Base-by-base conservation (phyloP, 2,797 vertebrate species). In the Urophycis tenuis region DNA sequence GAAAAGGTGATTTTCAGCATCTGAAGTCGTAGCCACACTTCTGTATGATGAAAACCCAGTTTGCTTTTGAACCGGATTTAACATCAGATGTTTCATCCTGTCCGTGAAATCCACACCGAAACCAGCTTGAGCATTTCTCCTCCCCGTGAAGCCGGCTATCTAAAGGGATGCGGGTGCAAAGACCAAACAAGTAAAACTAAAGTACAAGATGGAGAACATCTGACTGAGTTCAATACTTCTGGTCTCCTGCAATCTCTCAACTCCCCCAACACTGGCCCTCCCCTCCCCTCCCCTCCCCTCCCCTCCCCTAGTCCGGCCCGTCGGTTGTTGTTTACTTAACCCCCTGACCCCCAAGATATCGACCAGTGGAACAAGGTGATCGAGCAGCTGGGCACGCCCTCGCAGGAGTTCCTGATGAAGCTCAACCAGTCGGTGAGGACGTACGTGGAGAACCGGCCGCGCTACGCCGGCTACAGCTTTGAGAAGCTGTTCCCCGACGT, bases 351-450 rank as follows among this genome's bases (percentile, higher is more conserved):
- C 5, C 69, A 0, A 99, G 97, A 99, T 92, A 98, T 99, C 89
- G 97, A 99, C 94, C 97, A 99, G 74, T 98, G 97, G 97, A 99
- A 99, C 92, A 99, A 99, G 91, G 97, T 99, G 85, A 99, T 99
- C 85, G 97, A 99, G 88, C 95, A 98, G 77, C 92, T 99, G 86
- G 97, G 97, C 89, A 98, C 96, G 2, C 97, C 96, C 2, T 95
- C 94, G 74, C 85, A 94, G 86, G 96, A 98, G 82, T 99, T 98
- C 81, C 95, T 99, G 94, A 98, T 98, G 97, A 97, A 97, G 83
- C 92, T 99, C 81, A 98, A 98, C 91, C 96, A 98, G 86, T 98
- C 97, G 0, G 97, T 98, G 84, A 95, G 97, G 87, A 99, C 98
- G 91, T 99, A 98, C 10, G 96, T 98, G 85, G 96, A 98, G 95